These are phyloP conservation scores for Salpingus planirostris DNA, from an alignment of 2,888 invertebrate species.

Conservation along the genomic window DNA sequence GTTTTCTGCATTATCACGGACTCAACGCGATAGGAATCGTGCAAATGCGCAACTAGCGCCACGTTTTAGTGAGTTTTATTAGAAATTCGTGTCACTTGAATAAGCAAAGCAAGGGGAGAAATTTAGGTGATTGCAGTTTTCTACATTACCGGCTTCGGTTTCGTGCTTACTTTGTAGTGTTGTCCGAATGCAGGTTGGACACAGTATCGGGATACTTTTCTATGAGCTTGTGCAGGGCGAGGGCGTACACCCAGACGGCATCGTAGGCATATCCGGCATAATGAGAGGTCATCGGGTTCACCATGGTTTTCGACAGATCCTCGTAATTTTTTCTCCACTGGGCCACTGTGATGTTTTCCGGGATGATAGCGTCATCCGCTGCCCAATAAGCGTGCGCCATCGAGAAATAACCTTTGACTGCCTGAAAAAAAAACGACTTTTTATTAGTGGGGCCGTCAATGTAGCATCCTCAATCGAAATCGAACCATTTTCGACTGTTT, in stretches of 20 bases:
- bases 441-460: no score
- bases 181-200: slow-evolving; percentile 46
- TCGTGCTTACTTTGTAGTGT: slow-evolving; percentile 46
- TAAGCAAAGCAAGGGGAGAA: no score
- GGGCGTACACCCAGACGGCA: slow-evolving; percentile 72
- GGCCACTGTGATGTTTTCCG: slow-evolving; percentile 55
- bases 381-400: slow-evolving; percentile 61
- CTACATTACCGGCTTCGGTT: no score
- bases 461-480: no score
- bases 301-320: slow-evolving; percentile 7
- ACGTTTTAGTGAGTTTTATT: no score
- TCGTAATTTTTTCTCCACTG: slow-evolving; percentile 51
- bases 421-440: slow-evolving; percentile 42
- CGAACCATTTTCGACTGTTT: no score
- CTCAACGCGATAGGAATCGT: no score
- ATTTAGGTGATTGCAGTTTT: no score
- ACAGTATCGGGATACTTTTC: slow-evolving; percentile 51
- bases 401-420: slow-evolving; percentile 64
- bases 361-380: slow-evolving; percentile 49
- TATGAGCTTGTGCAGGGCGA: slow-evolving; percentile 57
- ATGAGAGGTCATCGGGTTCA: slow-evolving; percentile 42
- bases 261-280: slow-evolving; percentile 74
- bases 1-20: no score
- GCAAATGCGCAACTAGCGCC: no score
- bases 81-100: no score